Evolutionary conservation across 2,888 invertebrate genomes (phyloP).

Genomic region (Papilio elwesi): DNA sequence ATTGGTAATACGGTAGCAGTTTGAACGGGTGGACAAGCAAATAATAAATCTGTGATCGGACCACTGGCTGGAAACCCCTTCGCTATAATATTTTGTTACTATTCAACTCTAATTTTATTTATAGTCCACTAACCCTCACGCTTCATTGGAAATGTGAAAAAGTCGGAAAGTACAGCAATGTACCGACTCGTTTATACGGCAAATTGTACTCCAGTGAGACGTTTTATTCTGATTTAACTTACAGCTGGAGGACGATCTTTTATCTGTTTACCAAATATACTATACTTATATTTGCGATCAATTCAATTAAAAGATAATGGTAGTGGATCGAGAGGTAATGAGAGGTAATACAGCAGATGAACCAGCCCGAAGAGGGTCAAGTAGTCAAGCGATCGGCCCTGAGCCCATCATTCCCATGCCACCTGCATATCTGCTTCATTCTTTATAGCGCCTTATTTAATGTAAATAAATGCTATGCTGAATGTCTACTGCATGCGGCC

Average conservation of each 20-base stretch:
- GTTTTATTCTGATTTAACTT: conserved; percentile 24
- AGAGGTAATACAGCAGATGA: no score
- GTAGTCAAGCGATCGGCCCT: no score
- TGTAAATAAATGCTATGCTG: no score
- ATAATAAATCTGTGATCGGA: conserved; percentile 59
- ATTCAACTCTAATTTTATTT: conserved; percentile 59
- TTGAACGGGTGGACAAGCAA: conserved; percentile 53
- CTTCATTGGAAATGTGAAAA: conserved; percentile 39
- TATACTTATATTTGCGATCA: neutral
- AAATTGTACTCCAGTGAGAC: conserved; percentile 35
- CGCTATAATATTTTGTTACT: conserved; percentile 54
- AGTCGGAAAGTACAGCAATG: conserved; percentile 29
- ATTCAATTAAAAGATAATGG: neutral
- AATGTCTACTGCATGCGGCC: no score
- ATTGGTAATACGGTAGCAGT: conserved; percentile 46
- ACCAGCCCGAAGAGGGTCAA: no score
- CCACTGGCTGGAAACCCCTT: conserved; percentile 55
- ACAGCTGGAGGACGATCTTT: neutral
- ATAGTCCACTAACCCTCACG: conserved; percentile 49
- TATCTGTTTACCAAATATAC: conserved; percentile 3
- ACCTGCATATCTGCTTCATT: no score
- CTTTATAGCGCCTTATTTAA: no score
- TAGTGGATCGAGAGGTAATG: neutral
- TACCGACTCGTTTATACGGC: conserved; percentile 24
- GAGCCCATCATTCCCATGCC: no score